A percentile compares a stretch with the other conserved stretches of the same genome.
Evolutionary conservation across 2,888 invertebrate genomes (phyloP).

Genomic region (Pristionchus entomophagus): DNA sequence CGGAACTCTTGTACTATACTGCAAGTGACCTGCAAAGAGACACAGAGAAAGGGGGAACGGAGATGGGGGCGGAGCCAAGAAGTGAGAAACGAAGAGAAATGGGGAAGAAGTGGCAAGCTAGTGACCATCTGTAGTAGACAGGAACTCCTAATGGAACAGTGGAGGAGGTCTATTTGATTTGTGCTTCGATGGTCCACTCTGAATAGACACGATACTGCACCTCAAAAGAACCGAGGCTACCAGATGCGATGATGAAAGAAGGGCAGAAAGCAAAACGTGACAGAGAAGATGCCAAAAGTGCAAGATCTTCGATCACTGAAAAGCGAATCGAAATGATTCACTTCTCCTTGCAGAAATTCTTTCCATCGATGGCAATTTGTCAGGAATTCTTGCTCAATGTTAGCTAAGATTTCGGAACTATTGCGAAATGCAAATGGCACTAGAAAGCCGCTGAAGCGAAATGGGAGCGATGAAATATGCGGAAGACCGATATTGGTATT

Average conservation of each 20-base stretch:
- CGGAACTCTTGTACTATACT: conserved; percentile 1
- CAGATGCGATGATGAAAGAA: neutral
- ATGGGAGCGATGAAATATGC: neutral
- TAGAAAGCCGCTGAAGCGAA: too few relatives aligned
- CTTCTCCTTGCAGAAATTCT: neutral
- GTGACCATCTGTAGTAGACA: neutral
- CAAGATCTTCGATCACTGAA: too few relatives aligned
- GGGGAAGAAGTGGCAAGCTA: neutral
- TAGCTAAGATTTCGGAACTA: neutral
- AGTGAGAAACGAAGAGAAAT: neutral
- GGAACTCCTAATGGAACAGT: neutral
- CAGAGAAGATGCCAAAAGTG: too few relatives aligned
- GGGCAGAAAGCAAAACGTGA: neutral
- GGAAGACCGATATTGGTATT: neutral
- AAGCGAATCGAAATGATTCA: too few relatives aligned
- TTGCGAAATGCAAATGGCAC: neutral
- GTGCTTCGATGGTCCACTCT: neutral
- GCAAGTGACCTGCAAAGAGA: neutral
- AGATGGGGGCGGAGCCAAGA: conserved; percentile 9
- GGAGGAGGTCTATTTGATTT: neutral
- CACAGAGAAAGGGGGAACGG: neutral
- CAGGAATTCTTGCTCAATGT: neutral
- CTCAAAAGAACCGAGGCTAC: neutral
- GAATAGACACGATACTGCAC: neutral
- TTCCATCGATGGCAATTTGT: neutral